phyloP scores from a whole-genome alignment of 2,888 invertebrate genomes.

The Drosophila melanocephala region DNA sequence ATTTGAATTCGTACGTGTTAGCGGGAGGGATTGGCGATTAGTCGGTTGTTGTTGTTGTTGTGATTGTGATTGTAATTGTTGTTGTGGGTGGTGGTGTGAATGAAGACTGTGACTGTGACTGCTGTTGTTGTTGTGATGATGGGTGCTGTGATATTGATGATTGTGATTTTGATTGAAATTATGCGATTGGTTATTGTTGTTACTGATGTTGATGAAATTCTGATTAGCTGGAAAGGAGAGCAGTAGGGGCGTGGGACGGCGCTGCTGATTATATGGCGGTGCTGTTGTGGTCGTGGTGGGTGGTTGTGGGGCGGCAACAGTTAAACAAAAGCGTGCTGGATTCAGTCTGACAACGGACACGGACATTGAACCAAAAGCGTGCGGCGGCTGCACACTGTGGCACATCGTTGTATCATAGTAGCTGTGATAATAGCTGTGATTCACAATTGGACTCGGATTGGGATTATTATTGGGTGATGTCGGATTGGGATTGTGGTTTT shows the following conservation, averaged over 20 bases:
- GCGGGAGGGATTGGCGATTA: slow-evolving; percentile 84
- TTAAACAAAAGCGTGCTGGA: slow-evolving; percentile 74
- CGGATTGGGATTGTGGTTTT: slow-evolving; percentile 47
- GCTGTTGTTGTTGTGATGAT: slow-evolving; percentile 48
- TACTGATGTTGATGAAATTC: slow-evolving; percentile 34
- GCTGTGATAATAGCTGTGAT: slow-evolving; percentile 40
- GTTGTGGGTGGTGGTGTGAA: slow-evolving; percentile 37
- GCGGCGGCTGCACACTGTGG: slow-evolving; percentile 36
- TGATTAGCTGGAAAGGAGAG: slow-evolving; percentile 50
- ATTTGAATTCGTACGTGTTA: slow-evolving; percentile 84
- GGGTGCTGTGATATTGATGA: slow-evolving; percentile 55
- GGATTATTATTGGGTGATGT: not conserved
- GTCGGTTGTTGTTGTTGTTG: slow-evolving; percentile 81
- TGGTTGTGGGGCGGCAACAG: slow-evolving; percentile 58
- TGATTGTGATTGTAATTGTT: slow-evolving; percentile 51
- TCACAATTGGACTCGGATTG: slow-evolving; percentile 21
- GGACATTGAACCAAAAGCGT: slow-evolving; percentile 72
- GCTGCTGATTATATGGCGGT: slow-evolving; percentile 16
- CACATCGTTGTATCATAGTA: slow-evolving; percentile 58
- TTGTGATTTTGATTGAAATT: slow-evolving; percentile 41
- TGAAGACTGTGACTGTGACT: slow-evolving; percentile 32
- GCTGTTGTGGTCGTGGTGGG: not conserved
- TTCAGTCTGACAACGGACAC: slow-evolving; percentile 72
- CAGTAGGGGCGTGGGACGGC: slow-evolving; percentile 49
- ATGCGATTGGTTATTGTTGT: slow-evolving; percentile 21